These are phyloP conservation scores for Corythaixoides concolor DNA, from an alignment of 2,113 vertebrate species.

Conservation along the genomic window DNA sequence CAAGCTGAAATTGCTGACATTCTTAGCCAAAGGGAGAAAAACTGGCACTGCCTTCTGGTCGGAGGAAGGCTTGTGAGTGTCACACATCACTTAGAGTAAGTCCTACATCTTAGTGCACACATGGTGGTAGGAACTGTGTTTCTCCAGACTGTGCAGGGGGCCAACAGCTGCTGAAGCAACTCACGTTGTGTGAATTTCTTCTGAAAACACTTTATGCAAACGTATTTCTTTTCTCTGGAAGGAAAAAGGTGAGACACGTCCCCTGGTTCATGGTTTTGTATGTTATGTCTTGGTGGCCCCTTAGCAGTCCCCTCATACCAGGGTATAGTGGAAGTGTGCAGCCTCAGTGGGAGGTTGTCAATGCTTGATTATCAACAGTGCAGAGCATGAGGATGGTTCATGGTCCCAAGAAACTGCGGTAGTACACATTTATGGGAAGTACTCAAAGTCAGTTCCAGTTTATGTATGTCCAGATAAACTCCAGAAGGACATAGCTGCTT, in stretches of 20 bases:
- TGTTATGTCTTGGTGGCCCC: background rate
- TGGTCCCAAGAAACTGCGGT: background rate
- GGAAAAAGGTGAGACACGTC: background rate
- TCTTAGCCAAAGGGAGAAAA: constrained; percentile 37
- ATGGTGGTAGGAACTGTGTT: accelerated
- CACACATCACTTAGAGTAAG: background rate
- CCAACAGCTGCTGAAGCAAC: background rate
- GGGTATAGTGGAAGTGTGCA: background rate
- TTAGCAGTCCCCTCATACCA: background rate
- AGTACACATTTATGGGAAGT: background rate
- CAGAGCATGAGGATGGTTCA: background rate
- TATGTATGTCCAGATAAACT: background rate
- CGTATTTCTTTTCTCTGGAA: background rate
- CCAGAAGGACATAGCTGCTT: background rate
- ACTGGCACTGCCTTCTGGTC: background rate
- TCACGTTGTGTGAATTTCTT: background rate
- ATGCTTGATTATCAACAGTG: background rate
- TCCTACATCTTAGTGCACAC: accelerated
- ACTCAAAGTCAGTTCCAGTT: background rate
- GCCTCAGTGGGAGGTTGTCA: accelerated
- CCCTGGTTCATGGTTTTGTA: background rate
- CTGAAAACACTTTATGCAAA: background rate
- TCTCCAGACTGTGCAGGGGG: background rate
- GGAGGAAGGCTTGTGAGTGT: background rate
- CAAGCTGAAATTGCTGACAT: constrained; percentile 49